Conservation (phyloP, 2,888 invertebrate species). For the Entomobrya multifasciata region DNA sequence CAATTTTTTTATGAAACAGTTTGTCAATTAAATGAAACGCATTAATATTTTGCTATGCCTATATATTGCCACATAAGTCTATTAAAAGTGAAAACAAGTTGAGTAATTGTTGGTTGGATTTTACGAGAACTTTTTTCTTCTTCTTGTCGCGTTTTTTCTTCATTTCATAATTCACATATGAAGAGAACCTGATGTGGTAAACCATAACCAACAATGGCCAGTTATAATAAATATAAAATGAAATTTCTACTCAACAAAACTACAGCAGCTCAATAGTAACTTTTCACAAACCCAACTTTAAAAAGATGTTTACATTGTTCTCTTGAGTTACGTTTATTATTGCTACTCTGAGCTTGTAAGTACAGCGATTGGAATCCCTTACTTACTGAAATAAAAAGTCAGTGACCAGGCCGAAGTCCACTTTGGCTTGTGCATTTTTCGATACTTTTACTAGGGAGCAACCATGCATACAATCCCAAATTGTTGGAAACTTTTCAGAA, state of each 20-base stretch:
- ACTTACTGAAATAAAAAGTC: conserved; percentile 25
- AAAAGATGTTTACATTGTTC: conserved; percentile 69
- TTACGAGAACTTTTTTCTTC: too few species aligned
- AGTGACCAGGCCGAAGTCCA: conserved; percentile 44
- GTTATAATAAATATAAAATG: conserved; percentile 33
- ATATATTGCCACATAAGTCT: too few species aligned
- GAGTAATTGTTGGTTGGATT: too few species aligned
- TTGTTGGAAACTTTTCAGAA: background rate
- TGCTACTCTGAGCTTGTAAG: conserved; percentile 6
- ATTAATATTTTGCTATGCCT: conserved; percentile 18
- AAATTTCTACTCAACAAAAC: conserved; percentile 1
- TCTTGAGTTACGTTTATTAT: conserved; percentile 62
- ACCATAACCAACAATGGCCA: too few species aligned
- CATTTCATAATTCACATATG: too few species aligned
- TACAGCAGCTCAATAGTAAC: conserved; percentile 2
- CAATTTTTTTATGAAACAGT: too few species aligned
- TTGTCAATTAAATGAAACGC: too few species aligned
- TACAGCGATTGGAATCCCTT: conserved; percentile 3
- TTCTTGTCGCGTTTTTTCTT: too few species aligned
- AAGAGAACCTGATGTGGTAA: too few species aligned
- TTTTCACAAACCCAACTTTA: conserved; percentile 53
- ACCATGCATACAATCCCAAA: conserved; percentile 31
- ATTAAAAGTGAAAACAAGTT: too few species aligned
- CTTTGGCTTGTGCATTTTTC: background rate
- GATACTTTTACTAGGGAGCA: background rate